Base-by-base conservation (phyloP, 2,113 vertebrate genomes). In the Chiloscyllium plagiosum region DNA sequence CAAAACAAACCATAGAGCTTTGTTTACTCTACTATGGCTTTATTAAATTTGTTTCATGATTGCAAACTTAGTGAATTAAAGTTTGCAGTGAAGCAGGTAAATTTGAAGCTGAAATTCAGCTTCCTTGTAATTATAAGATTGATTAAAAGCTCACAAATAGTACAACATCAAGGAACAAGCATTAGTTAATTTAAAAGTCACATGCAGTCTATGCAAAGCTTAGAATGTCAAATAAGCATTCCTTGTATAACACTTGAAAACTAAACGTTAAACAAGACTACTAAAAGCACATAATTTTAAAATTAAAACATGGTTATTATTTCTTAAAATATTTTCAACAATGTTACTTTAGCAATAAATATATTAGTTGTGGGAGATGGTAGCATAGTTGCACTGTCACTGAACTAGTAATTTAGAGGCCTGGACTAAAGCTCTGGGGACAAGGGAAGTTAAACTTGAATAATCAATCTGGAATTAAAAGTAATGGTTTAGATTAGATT, bases 161-260 rank as follows among this genome's bases (percentile, higher is more conserved):
- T 33, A 52, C 89, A 37, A 66, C 61, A 93, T 93, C 33, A 93
- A 93, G 33, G 10, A 22, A 66, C 7, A 20, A 66, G 42, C 37
- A 68, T 33, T 65, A 66, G 66, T 93, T 93, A 93, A 66, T 93
- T 65, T 66, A 93, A 93, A 37, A 93, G 89, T 33, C 61, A 92
- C n/a, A 33, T 92, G 89, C 33, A 66, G 17, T 66, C 89, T 66
- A 20, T 66, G 20, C 33, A 47, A 47, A 37, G 56, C 52, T 33
- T 37, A 66, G 37, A 66, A 92, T 37, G 33, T 92, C 61, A 66
- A 61, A 90, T 66, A 93, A 68, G 33, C 33, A 66, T n/a, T 66
- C 89, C 61, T 6, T 22, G 15, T 22, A 22, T 65, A 68, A 68
- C 61, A 93, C 20, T 93, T 93, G 61, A 37, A 37, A 66, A 66